Conservation (phyloP, 64 coral and sea anemone genomes). For the Anthopleura sola region DNA sequence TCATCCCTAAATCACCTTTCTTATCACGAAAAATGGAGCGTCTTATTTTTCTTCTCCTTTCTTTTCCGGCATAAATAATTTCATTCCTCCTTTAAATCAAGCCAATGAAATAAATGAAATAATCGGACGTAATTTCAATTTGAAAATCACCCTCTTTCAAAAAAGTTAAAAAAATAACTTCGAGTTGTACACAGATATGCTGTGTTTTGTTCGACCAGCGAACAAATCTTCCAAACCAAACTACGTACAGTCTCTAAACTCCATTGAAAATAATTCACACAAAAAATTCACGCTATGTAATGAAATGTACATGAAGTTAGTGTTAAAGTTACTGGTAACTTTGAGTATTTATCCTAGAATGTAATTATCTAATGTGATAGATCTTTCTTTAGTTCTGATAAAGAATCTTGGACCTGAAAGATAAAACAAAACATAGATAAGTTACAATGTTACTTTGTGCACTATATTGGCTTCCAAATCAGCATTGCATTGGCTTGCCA, state of each 20-base stretch:
- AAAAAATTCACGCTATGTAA: neutral
- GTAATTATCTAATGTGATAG: neutral
- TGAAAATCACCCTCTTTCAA: neutral
- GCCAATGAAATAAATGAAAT: neutral
- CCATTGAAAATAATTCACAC: neutral
- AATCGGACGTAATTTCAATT: no score
- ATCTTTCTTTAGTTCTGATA: constrained; percentile 8
- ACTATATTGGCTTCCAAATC: neutral
- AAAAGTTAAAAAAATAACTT: neutral
- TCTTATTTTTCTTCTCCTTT: no score
- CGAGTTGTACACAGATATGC: neutral
- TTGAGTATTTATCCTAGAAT: neutral
- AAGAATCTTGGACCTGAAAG: constrained; percentile 10
- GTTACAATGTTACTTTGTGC: neutral
- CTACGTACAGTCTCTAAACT: neutral
- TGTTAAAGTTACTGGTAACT: neutral
- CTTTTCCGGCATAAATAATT: neutral
- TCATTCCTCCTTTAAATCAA: neutral
- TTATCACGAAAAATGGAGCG: no score
- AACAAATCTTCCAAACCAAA: neutral
- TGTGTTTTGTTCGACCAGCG: neutral
- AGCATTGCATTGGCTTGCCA: neutral
- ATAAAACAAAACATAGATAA: neutral
- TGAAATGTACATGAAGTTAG: no score
- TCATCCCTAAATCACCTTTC: no score